Conservation (phyloP, 2,888 invertebrate species). For the Belgica antarctica region DNA sequence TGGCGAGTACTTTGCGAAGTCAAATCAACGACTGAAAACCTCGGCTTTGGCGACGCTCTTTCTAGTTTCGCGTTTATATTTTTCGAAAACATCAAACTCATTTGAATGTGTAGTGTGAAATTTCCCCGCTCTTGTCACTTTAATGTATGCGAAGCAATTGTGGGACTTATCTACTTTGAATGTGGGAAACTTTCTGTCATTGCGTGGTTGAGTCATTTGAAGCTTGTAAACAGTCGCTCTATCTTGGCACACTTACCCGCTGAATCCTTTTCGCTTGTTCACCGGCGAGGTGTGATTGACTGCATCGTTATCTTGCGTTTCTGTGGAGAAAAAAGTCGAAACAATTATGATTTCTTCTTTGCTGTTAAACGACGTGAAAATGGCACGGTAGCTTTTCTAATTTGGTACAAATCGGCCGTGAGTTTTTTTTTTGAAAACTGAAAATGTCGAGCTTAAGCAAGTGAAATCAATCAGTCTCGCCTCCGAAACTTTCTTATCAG, state of each 20-base stretch:
- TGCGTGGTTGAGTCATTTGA: constrained; percentile 7
- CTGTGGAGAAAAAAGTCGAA: too few relatives aligned
- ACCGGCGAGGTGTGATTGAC: constrained; percentile 73
- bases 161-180: not conserved
- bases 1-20: not conserved
- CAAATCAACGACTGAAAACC: constrained; percentile 8
- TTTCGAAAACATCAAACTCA: not conserved
- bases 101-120: not conserved
- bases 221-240: not conserved
- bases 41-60: too few relatives aligned
- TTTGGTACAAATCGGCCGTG: not conserved
- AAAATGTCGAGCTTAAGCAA: not conserved
- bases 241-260: constrained; percentile 74
- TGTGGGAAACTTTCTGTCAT: not conserved
- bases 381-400: too few relatives aligned
- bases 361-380: not conserved
- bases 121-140: not conserved
- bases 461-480: not conserved
- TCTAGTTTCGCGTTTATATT: too few relatives aligned
- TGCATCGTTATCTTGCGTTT: constrained; percentile 54
- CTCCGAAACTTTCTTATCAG: not conserved
- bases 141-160: constrained; percentile 16
- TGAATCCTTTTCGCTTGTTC: constrained; percentile 79
- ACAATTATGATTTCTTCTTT: constrained; percentile 10
- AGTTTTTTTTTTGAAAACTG: too few relatives aligned